A percentile compares a stretch with the other conserved stretches of the same genome.
Conservation (phyloP, 1,140 invertebrate genomes). For the Diabrotica undecimpunctata region DNA sequence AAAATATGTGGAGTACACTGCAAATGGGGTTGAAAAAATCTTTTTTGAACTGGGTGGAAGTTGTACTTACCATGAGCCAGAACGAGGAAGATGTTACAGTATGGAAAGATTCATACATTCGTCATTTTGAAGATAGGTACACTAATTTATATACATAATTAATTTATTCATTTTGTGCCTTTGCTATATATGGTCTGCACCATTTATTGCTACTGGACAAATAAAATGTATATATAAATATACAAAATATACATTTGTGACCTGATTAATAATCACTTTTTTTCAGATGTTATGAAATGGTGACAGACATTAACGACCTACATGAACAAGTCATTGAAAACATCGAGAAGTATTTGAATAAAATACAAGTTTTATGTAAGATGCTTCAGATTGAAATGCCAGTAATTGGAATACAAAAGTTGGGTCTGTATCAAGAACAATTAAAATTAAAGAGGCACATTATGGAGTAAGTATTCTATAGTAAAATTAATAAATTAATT, state of each 20-base stretch:
- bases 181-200: too few relatives aligned
- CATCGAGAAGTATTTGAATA: constrained; percentile 15
- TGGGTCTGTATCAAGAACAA: constrained; percentile 24
- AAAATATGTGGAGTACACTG: constrained; percentile 11
- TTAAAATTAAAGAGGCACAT: constrained; percentile 18
- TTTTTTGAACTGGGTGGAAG: constrained; percentile 12
- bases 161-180: too few relatives aligned
- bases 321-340: constrained; percentile 9
- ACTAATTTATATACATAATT: too few relatives aligned
- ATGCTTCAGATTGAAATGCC: constrained; percentile 19
- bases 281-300: constrained; percentile 16
- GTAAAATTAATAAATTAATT: too few relatives aligned
- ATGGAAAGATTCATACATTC: constrained; percentile 3
- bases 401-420: constrained; percentile 18
- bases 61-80: constrained; percentile 9
- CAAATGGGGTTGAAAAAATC: constrained; percentile 6
- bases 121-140: constrained; percentile 12
- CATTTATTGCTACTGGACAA: too few relatives aligned
- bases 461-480: constrained; percentile 22
- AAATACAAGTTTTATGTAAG: constrained; percentile 16
- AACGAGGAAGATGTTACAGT: constrained; percentile 10
- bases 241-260: too few relatives aligned
- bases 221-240: too few relatives aligned
- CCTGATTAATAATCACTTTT: neutral
- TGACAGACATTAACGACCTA: constrained; percentile 16